Evolutionary conservation across 2,113 vertebrate species (phyloP), one percentile per base, ranked within the genome.

Genomic region (Psammodynastes pulverulentus): DNA sequence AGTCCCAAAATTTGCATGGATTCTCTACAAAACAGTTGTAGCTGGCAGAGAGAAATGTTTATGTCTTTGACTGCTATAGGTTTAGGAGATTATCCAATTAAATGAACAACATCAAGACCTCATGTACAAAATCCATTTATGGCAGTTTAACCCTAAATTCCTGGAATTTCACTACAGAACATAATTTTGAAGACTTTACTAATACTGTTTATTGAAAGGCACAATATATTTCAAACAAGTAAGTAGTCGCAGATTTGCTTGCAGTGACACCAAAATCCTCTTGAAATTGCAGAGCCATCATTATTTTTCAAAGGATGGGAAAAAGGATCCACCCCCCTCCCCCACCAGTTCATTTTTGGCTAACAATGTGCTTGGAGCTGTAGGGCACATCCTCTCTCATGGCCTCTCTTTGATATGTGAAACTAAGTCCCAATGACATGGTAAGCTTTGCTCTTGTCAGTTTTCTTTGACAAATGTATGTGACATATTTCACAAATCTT

Each of bases 111-210:
- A 84, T 56, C 79, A 89, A 24, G 3, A 17, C 1, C 12, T 29
- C 8, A 12, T 49, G 45, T n/a, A 34, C 79, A 87, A 53, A 56
- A 48, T 52, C 49, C 62, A 21, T 49, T 58, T 39, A 52, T 29
- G n/a, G 56, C 88, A 56, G 72, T 43, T 45, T 89, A n/a, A 48
- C 48, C 84, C 46, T 45, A 56, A 79, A 24, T 56, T 89, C 29
- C 23, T 29, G 19, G 86, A 89, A 89, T 21, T 58, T 90, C 94
- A 94, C 94, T 95, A 54, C 90, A 91, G 89, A 95, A 92, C 91
- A 91, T 92, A 56, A 94, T 94, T 96, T 95, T 87, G 84, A 91
- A 90, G 92, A 87, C 90, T 90, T 92, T 58, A 89, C 48, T 85
- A 46, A 93, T 92, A 72, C 10, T 95, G 91, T 93, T 95, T 79